phyloP scores from a whole-genome alignment of 2,113 vertebrate genomes.

The Pogonocichla stellata region DNA sequence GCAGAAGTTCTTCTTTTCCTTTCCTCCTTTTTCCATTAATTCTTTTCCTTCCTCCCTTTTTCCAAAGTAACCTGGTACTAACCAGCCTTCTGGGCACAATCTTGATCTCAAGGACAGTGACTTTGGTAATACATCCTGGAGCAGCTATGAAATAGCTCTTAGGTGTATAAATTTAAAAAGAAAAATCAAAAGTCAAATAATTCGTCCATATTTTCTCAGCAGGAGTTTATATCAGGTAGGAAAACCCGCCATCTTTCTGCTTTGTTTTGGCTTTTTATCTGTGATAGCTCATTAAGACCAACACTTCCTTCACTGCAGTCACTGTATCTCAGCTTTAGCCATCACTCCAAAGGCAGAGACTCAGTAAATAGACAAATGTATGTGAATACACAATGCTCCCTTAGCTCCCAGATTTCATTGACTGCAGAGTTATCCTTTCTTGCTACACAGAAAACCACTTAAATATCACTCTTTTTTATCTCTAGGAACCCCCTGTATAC shows the following conservation, averaged over 20 bases:
- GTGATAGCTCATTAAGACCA: not conserved
- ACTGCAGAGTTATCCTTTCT: not conserved
- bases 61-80: not conserved
- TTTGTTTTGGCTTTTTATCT: not conserved
- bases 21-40: not conserved
- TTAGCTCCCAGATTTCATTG: not conserved
- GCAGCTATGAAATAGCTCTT: not conserved
- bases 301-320: not conserved
- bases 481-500: not conserved
- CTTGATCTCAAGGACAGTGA: not conserved
- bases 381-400: not conserved
- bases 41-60: not conserved
- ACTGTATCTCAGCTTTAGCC: not conserved
- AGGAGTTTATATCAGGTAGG: not conserved
- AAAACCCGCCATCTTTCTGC: not conserved
- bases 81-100: not conserved
- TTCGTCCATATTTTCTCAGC: not conserved
- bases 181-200: not conserved
- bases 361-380: not conserved
- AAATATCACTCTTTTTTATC: not conserved
- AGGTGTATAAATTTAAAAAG: not conserved
- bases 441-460: not conserved
- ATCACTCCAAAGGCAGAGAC: not conserved
- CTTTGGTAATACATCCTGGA: not conserved
- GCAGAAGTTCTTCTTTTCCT: not conserved